Evolutionary conservation across 1,140 invertebrate genomes (phyloP).

Genomic region (Ganaspis sp.): DNA sequence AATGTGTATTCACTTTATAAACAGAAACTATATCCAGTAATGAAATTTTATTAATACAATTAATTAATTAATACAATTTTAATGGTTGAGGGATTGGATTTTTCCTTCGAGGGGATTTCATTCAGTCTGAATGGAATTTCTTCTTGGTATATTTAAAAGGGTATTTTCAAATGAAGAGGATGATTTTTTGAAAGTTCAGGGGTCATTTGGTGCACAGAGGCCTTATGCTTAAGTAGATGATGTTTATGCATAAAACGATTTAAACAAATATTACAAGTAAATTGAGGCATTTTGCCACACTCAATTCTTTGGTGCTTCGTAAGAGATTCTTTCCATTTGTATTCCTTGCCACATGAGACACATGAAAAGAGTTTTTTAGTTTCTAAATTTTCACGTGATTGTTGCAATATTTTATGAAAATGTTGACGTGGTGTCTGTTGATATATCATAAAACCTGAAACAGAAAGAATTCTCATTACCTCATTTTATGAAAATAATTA

Average conservation of each 20-base stretch:
- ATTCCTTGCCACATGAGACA: constrained; percentile 76
- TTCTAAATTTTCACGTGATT: not conserved
- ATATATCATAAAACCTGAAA: constrained; percentile 1
- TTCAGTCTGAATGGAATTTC: too few relatives aligned
- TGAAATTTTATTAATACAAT: too few relatives aligned
- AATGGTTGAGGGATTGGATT: too few relatives aligned
- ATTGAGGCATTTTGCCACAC: constrained; percentile 70
- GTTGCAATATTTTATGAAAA: not conserved
- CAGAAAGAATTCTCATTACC: too few relatives aligned
- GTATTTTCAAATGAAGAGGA: too few relatives aligned
- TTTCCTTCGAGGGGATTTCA: too few relatives aligned
- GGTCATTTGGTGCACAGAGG: constrained; percentile 56
- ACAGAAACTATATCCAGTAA: too few relatives aligned
- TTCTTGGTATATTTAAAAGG: too few relatives aligned
- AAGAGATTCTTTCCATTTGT: constrained; percentile 78
- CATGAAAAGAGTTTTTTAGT: constrained; percentile 34
- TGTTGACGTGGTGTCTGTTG: not conserved
- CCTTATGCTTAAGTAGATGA: constrained; percentile 67
- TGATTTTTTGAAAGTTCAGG: too few relatives aligned
- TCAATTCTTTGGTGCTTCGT: constrained; percentile 72
- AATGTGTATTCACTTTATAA: too few relatives aligned
- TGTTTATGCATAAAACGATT: constrained; percentile 72
- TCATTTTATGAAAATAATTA: not conserved
- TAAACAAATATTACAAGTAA: constrained; percentile 70
- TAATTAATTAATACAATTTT: too few relatives aligned